phyloP scores from a whole-genome alignment of 2,113 vertebrate species.

The Gallinago paraguaiae region DNA sequence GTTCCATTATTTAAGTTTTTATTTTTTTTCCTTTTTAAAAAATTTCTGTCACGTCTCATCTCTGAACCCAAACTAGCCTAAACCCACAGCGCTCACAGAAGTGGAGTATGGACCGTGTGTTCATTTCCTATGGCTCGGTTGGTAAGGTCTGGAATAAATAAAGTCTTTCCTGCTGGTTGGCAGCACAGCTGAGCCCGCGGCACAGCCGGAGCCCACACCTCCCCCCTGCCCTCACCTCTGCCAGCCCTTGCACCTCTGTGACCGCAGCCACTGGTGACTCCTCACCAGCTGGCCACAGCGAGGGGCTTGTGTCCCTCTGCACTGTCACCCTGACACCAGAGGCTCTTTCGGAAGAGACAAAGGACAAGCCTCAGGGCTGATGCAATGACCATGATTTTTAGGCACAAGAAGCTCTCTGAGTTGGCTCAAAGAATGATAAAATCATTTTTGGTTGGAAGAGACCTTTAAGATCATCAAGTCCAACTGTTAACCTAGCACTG shows the following conservation, averaged over 20 bases:
- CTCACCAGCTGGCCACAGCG: background rate
- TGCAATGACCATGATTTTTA: background rate
- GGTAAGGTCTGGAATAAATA: background rate
- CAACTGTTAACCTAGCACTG: background rate
- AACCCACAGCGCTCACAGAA: background rate
- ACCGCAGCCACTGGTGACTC: accelerated
- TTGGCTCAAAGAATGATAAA: background rate
- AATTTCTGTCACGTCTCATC: background rate
- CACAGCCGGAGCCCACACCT: background rate
- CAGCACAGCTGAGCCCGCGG: background rate
- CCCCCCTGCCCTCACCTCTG: no score
- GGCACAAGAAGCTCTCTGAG: background rate
- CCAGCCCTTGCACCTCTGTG: accelerated
- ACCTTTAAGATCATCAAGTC: background rate
- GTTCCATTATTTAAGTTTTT: background rate
- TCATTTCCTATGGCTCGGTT: background rate
- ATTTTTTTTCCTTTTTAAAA: background rate
- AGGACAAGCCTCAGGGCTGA: background rate
- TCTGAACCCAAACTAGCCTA: background rate
- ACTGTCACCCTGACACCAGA: background rate
- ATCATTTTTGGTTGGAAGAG: background rate
- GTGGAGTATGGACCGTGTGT: background rate
- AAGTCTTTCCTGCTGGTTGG: background rate
- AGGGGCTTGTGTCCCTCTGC: background rate
- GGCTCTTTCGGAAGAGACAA: background rate